phyloP scores from a whole-genome alignment of 2,113 vertebrate genomes.

The Leiothrix lutea region DNA sequence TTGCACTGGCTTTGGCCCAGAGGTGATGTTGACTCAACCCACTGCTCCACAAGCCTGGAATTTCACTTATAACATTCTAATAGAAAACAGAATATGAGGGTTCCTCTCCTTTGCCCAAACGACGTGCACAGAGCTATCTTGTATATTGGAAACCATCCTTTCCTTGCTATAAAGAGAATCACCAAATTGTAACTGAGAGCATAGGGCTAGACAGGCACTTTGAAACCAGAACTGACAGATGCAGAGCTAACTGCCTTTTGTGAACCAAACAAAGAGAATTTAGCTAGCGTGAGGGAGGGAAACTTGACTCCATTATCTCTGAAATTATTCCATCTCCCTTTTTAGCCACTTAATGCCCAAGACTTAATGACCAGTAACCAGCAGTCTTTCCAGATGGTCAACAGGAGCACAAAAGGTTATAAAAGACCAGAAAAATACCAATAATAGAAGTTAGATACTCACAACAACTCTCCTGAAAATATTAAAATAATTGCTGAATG shows the following conservation, averaged over 20 bases:
- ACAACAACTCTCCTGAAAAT: background rate
- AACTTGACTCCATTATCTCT: background rate
- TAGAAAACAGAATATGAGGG: background rate
- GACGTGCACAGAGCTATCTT: accelerated
- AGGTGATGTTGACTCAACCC: accelerated
- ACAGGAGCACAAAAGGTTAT: background rate
- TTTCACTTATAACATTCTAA: background rate
- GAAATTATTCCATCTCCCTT: background rate
- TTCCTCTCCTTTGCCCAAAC: background rate
- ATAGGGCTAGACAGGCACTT: background rate
- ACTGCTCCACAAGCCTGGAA: background rate
- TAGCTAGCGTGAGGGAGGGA: background rate
- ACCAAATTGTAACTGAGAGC: background rate
- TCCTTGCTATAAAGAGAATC: background rate
- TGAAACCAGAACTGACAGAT: background rate
- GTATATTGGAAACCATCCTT: background rate
- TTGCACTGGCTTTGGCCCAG: background rate
- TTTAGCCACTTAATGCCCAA: background rate
- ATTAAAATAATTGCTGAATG: background rate
- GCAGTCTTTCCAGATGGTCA: background rate
- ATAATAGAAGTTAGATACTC: background rate
- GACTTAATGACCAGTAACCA: background rate
- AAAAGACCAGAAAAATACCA: background rate
- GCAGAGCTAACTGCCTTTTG: background rate
- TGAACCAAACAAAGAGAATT: background rate